Percentiles rank a stretch among this genome's conserved stretches.
phyloP scores from a whole-genome alignment of 1,140 invertebrate species.

The Caenorhabditis tropicalis region DNA sequence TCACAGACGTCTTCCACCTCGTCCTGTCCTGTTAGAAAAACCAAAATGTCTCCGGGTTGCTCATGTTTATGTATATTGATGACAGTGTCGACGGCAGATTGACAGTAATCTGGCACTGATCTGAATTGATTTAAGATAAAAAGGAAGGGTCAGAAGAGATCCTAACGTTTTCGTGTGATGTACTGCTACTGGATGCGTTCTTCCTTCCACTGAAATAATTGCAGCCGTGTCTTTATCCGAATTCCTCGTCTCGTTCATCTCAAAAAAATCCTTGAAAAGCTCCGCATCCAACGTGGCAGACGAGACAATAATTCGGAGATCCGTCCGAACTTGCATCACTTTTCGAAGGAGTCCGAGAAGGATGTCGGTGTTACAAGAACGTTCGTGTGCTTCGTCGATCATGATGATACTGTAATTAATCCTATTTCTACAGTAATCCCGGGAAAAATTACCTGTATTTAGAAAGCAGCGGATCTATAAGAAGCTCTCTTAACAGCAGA shows the following conservation, averaged over 20 bases:
- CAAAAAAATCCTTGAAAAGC: conserved; percentile 85
- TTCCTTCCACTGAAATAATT: conserved; percentile 86
- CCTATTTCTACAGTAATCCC: background rate
- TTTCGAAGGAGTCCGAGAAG: conserved; percentile 85
- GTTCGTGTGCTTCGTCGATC: conserved; percentile 95
- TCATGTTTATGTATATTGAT: conserved; percentile 88
- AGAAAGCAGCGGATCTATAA: conserved; percentile 85
- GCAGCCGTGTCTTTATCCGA: conserved; percentile 79
- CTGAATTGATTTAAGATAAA: conserved; percentile 54
- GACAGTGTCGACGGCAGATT: conserved; percentile 84
- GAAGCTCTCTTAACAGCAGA: conserved; percentile 90
- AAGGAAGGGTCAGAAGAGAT: conserved; percentile 8
- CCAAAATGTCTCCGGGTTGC: conserved; percentile 83
- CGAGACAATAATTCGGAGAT: conserved; percentile 82
- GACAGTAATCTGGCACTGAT: conserved; percentile 85
- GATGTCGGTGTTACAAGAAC: conserved; percentile 89
- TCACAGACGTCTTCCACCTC: conserved; percentile 79
- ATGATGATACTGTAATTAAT: conserved; percentile 80
- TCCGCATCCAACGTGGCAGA: conserved; percentile 95
- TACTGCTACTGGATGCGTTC: conserved; percentile 86
- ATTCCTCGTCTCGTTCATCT: conserved; percentile 77
- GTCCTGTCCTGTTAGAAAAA: conserved; percentile 92
- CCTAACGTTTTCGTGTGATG: conserved; percentile 79
- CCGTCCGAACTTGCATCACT: conserved; percentile 57
- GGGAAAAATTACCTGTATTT: conserved; percentile 82